These are phyloP conservation scores for Macquaria ambigua DNA, from an alignment of 2,113 vertebrate genomes.

Conservation along the genomic window DNA sequence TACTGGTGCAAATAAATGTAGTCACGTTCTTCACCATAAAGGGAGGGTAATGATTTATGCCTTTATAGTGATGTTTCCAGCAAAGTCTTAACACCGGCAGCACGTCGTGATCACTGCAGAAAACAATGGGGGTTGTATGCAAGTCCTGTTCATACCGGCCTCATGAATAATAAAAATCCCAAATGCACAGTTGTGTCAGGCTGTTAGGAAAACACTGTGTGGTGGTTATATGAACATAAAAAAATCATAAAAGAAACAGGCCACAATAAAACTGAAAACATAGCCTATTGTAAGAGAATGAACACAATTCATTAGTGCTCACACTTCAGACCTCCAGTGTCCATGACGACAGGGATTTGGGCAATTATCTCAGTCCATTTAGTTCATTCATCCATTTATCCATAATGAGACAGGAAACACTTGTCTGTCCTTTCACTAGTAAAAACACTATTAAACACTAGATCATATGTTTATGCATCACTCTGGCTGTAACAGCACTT, in stretches of 20 bases:
- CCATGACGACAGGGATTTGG: conserved; percentile 38
- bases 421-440: neutral
- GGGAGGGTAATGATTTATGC: neutral
- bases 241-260: neutral
- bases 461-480: neutral
- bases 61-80: neutral
- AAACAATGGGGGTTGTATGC: neutral
- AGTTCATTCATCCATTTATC: conserved; percentile 34
- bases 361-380: conserved; percentile 28
- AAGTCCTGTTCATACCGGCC: neutral
- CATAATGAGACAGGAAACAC: conserved; percentile 34
- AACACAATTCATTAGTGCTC: conserved; percentile 27
- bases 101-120: conserved; percentile 55
- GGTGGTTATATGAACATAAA: neutral
- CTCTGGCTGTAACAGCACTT: neutral
- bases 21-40: neutral
- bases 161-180: conserved; percentile 22
- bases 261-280: neutral
- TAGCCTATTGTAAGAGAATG: neutral
- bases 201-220: neutral
- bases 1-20: neutral
- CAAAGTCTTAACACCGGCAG: neutral
- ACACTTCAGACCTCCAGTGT: conserved; percentile 1
- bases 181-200: conserved; percentile 4
- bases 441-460: neutral